These are phyloP conservation scores for Cataglyphis cursor DNA, from an alignment of 2,888 invertebrate genomes.

Conservation along the genomic window DNA sequence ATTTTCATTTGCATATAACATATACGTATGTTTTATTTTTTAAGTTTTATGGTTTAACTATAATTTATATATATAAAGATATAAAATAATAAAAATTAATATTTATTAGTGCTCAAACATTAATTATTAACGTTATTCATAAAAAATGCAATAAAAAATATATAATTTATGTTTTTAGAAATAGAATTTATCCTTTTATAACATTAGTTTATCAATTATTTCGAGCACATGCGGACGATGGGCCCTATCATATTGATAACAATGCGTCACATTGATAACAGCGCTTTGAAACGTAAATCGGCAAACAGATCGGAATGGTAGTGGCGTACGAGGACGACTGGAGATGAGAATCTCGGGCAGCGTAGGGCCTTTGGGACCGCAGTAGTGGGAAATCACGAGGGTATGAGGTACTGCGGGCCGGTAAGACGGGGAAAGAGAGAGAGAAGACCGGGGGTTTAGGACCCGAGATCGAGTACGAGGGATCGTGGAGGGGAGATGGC, in stretches of 20 bases:
- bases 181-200: constrained; percentile 8
- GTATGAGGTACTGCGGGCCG: constrained; percentile 80
- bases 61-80: neutral
- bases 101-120: neutral
- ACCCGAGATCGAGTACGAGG: constrained; percentile 87
- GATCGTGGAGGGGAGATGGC: constrained; percentile 89
- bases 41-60: neutral
- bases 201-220: constrained; percentile 16
- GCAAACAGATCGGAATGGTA: constrained; percentile 60
- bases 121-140: neutral
- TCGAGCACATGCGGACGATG: constrained; percentile 11
- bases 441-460: constrained; percentile 86
- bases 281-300: constrained; percentile 62
- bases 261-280: constrained; percentile 56
- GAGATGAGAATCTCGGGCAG: constrained; percentile 85
- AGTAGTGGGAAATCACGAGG: constrained; percentile 86
- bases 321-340: constrained; percentile 56
- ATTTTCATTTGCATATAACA: neutral
- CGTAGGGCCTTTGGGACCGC: constrained; percentile 78
- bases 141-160: neutral
- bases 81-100: neutral
- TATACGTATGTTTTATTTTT: neutral
- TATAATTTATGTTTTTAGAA: neutral
- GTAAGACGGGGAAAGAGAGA: constrained; percentile 77
- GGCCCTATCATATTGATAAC: constrained; percentile 64